Base-by-base conservation (phyloP, 2,113 vertebrate species). In the Puffinus mauretanicus region DNA sequence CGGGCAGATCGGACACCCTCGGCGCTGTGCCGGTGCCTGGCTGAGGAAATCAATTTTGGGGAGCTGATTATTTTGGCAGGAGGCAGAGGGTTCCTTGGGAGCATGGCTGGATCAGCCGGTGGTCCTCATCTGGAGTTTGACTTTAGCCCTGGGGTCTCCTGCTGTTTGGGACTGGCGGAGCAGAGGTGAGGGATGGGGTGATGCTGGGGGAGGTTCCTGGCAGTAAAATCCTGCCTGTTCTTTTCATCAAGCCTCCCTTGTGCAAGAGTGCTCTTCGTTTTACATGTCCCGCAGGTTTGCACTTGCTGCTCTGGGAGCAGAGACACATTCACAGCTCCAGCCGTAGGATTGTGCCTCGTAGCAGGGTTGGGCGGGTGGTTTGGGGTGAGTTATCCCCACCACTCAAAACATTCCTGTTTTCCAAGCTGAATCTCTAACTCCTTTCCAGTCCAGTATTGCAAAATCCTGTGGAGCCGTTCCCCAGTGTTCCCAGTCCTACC, bases 61-160 rank as follows among this genome's bases (percentile, higher is more conserved):
- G 73, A 89, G 77, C 24, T 24, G 69, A 65, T 51, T 61, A 7
- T 83, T 96, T 91, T 82, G 77, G 80, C 72, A 79, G 91, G 72
- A 86, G 81, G 6, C 2, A 1, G 42, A 30, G 47, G 24, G 65
- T 13, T 73, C 32, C 66, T 24, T 4, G 11, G 2, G 32, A 70
- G 19, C 8, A 18, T 0, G 9, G 29, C 42, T 77, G 67, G 27
- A 22, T n/a, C 46, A 7, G 26, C 51, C 4, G 1, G 15, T 88
- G 64, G 49, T 69, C 72, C 38, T 89, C 16, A 64, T 44, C 69
- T 82, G 72, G 40, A 64, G 46, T 7, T 2, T 46, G 40, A 62
- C n/a, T 94, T 86, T 10, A 88, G 49, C 69, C 47, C 29, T 4
- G 1, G 65, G 38, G 10, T 11, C 29, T 78, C 55, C 75, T 79